These are phyloP conservation scores for Leucophora obtusa DNA, from an alignment of 2,888 invertebrate species.

Conservation along the genomic window DNA sequence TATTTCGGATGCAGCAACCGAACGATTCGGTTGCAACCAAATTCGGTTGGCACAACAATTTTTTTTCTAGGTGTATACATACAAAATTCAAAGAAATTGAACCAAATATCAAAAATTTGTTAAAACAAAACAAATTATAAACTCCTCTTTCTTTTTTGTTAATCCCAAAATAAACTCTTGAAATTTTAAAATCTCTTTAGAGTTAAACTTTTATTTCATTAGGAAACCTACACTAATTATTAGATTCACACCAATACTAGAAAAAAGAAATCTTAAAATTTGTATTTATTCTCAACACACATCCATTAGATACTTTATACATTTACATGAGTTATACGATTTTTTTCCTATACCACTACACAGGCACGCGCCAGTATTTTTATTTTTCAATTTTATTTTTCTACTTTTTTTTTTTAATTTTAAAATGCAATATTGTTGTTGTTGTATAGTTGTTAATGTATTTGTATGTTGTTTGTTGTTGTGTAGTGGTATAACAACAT, in stretches of 20 bases:
- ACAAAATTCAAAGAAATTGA: no score
- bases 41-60: no score
- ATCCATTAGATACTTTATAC: neutral
- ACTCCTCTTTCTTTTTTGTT: neutral
- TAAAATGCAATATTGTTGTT: conserved; percentile 52
- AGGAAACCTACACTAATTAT: conserved; percentile 49
- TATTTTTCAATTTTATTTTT: conserved; percentile 12
- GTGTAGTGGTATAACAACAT: conserved; percentile 61
- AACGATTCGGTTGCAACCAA: no score
- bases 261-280: neutral
- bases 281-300: neutral
- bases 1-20: no score
- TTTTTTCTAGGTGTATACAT: no score
- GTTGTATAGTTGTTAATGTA: conserved; percentile 22
- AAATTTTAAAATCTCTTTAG: conserved; percentile 5
- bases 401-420: conserved; percentile 31
- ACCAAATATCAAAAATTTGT: no score
- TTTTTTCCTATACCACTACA: conserved; percentile 43
- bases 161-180: conserved; percentile 19
- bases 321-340: neutral
- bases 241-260: conserved; percentile 22
- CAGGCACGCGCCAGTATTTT: conserved; percentile 59
- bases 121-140: no score
- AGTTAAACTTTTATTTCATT: conserved; percentile 16
- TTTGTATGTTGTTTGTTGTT: conserved; percentile 5